phyloP scores from a whole-genome alignment of 2,113 vertebrate genomes.

The Suricata suricatta region DNA sequence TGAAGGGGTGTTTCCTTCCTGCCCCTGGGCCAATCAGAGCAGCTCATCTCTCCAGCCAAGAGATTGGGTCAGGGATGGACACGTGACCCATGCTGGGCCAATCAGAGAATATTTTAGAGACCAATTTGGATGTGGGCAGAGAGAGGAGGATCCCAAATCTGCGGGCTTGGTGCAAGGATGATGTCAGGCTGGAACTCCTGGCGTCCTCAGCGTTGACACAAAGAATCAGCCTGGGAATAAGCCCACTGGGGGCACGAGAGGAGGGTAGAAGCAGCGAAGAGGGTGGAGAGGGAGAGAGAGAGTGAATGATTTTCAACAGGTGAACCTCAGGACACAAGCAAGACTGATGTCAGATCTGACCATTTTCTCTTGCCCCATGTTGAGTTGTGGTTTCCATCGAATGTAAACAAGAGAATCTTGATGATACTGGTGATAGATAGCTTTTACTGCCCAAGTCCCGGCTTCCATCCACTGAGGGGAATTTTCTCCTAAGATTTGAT shows the following conservation, averaged over 20 bases:
- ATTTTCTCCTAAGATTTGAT: neutral
- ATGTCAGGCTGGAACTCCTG: neutral
- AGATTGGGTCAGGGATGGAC: neutral
- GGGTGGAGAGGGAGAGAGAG: no score
- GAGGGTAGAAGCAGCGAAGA: neutral
- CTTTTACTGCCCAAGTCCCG: neutral
- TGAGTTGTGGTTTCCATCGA: neutral
- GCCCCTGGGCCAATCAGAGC: neutral
- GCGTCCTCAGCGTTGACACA: neutral
- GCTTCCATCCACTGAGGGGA: neutral
- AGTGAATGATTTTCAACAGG: neutral
- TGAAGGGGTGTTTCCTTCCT: neutral
- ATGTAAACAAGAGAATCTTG: neutral
- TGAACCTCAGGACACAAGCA: neutral
- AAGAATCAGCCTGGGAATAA: neutral
- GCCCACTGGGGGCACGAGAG: neutral
- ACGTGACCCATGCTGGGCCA: neutral
- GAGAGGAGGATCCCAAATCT: neutral
- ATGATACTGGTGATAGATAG: neutral
- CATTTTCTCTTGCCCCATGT: neutral
- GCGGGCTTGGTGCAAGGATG: neutral
- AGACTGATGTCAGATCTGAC: neutral
- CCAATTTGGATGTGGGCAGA: neutral
- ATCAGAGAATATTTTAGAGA: neutral
- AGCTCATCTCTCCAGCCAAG: neutral